A percentile compares a stretch with the other conserved stretches of the same genome.
Conservation (phyloP, 2,797 vertebrate species). For the Enteromius afrohamiltoni region DNA sequence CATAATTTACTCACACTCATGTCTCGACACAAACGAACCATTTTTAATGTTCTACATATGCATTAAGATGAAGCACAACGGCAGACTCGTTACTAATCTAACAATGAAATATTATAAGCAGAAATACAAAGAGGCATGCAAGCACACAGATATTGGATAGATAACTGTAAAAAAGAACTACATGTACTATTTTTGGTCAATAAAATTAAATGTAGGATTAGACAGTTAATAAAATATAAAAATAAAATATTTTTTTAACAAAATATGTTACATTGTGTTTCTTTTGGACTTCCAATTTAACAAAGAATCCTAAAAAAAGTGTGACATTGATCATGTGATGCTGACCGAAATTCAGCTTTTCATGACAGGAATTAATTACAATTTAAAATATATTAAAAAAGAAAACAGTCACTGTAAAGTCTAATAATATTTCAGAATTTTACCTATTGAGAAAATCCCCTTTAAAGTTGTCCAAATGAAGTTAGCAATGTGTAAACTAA, state of each 20-base stretch:
- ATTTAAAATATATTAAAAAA: neutral
- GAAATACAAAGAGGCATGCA: neutral
- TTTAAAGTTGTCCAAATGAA: too few species aligned
- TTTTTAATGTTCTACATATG: neutral
- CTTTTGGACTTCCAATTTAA: neutral
- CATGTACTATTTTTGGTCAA: neutral
- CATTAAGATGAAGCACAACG: neutral
- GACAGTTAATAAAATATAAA: neutral
- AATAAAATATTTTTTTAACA: too few species aligned
- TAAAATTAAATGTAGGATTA: neutral
- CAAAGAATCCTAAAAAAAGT: neutral
- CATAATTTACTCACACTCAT: neutral
- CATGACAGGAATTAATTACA: neutral
- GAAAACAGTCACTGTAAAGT: neutral
- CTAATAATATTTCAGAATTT: neutral
- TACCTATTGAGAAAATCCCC: neutral
- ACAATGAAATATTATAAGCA: neutral
- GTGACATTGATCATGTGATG: neutral
- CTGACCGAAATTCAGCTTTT: neutral
- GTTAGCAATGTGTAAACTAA: too few species aligned
- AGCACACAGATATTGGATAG: neutral
- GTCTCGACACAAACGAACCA: neutral
- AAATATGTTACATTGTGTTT: neutral
- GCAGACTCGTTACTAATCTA: neutral
- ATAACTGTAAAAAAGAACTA: neutral